Base-by-base conservation (phyloP, 2,888 invertebrate genomes). In the Folsomia manolachei region DNA sequence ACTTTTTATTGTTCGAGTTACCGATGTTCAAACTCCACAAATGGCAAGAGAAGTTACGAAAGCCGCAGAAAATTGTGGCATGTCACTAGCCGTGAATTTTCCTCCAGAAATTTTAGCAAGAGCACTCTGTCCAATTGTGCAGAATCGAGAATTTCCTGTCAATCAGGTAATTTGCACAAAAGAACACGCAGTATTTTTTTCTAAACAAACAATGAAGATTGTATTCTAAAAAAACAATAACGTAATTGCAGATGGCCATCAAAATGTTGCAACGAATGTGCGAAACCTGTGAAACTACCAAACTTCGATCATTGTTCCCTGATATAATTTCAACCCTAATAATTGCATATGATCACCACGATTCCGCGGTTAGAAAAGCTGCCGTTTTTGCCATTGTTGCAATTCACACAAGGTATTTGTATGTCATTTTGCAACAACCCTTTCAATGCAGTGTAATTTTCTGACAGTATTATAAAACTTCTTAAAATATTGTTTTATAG, bases 311-410 rank as follows among this genome's bases (percentile, higher is more conserved):
- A 2, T 77, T 79, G 24, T 66, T 79, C 64, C 75, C 78, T 19
- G 81, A 81, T 62, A 75, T 79, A 62, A 79, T 81, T 69, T 75
- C 70, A 25, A 78, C 79, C 1, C 61, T 81, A 24, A 77, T 81
- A 63, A 76, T 95, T 91, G 89, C 95, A 77, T 95, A 96, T 70
- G 96, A 97, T 83, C 93, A 96, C 84, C 87, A 88, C 70, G 94
- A 96, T 84, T 95, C 95, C 70, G 90, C 93, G 78, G 95, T 98
- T 26, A 89, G 98, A 65, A 98, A 98, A 84, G 95, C 96, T 80
- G 94, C 95, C 14, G 95, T 97, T 21, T 97, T 98, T 86, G 97
- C 97, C 83, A 94, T 98, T 90, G 97, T 98, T 2, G 93, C 95
- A 63, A 89, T 97, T 81, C 94, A 97, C 82, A 89, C 92, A 83